phyloP scores from a whole-genome alignment of 64 coral and sea anemone genomes.

The Porites lutea region DNA sequence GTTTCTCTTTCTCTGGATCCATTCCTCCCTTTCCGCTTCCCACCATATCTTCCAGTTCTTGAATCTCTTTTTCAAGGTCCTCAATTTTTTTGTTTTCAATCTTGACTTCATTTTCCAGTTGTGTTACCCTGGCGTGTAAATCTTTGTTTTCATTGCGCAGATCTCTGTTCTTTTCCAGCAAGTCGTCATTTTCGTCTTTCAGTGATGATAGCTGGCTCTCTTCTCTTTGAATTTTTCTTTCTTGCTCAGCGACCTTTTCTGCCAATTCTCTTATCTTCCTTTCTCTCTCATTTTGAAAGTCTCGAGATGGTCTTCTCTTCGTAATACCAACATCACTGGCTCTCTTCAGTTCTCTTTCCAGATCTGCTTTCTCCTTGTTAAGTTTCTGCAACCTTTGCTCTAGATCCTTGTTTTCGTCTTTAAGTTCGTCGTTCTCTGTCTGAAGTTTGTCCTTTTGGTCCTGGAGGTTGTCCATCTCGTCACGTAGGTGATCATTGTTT shows the following conservation, averaged over 20 bases:
- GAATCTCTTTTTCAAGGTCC: constrained; percentile 56
- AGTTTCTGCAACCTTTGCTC: constrained; percentile 4
- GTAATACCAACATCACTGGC: background rate
- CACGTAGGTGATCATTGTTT: constrained; percentile 71
- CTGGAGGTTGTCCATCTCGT: constrained; percentile 72
- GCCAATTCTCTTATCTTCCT: constrained; percentile 35
- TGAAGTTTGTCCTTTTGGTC: constrained; percentile 79
- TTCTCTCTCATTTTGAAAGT: constrained; percentile 59
- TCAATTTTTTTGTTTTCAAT: constrained; percentile 10
- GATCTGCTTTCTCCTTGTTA: constrained; percentile 31
- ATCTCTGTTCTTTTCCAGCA: constrained; percentile 38
- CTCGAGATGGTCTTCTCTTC: constrained; percentile 12
- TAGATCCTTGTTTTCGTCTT: constrained; percentile 15
- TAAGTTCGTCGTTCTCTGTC: constrained; percentile 45
- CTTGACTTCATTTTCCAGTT: constrained; percentile 44
- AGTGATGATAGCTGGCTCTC: background rate
- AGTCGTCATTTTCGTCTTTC: constrained; percentile 42
- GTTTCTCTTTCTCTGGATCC: constrained; percentile 23
- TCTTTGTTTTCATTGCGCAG: constrained; percentile 57
- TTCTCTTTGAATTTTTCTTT: constrained; percentile 16
- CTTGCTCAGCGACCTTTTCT: constrained; percentile 28
- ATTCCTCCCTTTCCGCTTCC: background rate
- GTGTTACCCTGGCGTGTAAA: constrained; percentile 13
- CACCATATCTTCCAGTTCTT: constrained; percentile 47
- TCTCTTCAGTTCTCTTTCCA: constrained; percentile 45